Evolutionary conservation across 2,888 invertebrate species (phyloP), one percentile per base, ranked within the genome.

Genomic region (Drosophila siamana): DNA sequence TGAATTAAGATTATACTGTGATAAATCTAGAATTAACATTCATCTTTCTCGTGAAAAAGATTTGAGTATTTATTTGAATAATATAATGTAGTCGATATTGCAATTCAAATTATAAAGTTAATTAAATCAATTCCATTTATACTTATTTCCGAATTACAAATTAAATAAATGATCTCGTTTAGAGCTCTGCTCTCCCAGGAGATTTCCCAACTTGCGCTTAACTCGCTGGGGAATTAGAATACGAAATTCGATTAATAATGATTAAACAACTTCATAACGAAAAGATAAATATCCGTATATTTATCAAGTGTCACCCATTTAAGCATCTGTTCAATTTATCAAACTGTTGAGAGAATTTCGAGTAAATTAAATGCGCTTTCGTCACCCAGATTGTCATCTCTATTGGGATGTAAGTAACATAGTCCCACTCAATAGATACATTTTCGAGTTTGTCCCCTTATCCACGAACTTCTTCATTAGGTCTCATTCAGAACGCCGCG

Each of bases 401-500:
- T 56, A 19, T 59, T 26, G n/a, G 26, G 26, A n/a, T 26, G 16
- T 0, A 33, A 11, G 16, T 0, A 33, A 11, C 28, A 7, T 2
- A 38, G 56, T 52, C 36, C 60, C 57, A 55, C 61, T 47, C 57
- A 38, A 9, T n/a, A 63, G 69, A 56, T 24, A 56, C 60, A 69
- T 43, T 73, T 48, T 48, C 52, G 60, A 61, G 48, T 46, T 71
- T 63, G 59, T 71, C 48, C 74, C 66, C 63, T 60, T 38, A 80
- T 64, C 57, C 79, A 50, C 61, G 63, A 19, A 75, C 78, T 79
- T 68, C 69, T 68, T 84, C 79, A 86, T 86, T 84, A 81, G 71
- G 51, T 50, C 66, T 78, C 81, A 79, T 85, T 85, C 67, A 70
- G 72, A 60, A 55, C 74, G 86, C 85, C 86, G 85, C 85, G 86